Percentiles rank a stretch among this genome's conserved stretches.
phyloP scores from a whole-genome alignment of 2,888 invertebrate genomes.

The Megamerina dolium region DNA sequence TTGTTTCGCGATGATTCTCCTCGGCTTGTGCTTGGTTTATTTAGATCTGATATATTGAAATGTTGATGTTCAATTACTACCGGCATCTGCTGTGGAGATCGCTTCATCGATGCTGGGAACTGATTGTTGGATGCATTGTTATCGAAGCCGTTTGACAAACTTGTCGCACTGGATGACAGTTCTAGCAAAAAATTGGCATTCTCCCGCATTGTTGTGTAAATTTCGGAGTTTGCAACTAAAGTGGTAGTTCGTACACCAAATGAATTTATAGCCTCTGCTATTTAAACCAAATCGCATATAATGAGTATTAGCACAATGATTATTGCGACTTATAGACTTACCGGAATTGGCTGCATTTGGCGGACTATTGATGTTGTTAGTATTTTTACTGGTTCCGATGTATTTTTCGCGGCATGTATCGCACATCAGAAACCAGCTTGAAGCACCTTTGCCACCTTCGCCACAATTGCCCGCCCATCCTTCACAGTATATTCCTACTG shows the following conservation, averaged over 20 bases:
- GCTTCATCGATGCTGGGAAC: conserved; percentile 24
- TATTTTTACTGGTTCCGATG: conserved; percentile 42
- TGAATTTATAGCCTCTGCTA: conserved; percentile 47
- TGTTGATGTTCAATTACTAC: conserved; percentile 46
- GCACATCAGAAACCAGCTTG: conserved; percentile 89
- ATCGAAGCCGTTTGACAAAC: conserved; percentile 18
- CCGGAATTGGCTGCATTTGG: conserved; percentile 37
- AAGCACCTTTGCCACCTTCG: conserved; percentile 71
- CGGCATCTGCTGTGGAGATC: conserved; percentile 47
- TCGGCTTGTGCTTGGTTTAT: conserved; percentile 48
- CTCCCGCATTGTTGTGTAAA: conserved; percentile 70
- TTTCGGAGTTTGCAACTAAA: conserved; percentile 45
- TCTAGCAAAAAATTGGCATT: conserved; percentile 93
- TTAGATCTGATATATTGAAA: conserved; percentile 38
- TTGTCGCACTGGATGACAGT: conserved; percentile 63
- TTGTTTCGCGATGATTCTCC: conserved; percentile 42
- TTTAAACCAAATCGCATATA: conserved; percentile 1
- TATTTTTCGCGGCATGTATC: conserved; percentile 81
- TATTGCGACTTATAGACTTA: too few relatives aligned
- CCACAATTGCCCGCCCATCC: conserved; percentile 88
- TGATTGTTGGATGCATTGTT: conserved; percentile 2
- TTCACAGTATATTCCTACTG: conserved; percentile 77
- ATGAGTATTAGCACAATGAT: too few relatives aligned
- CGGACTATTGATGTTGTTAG: conserved; percentile 44
- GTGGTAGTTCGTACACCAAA: conserved; percentile 47